Conservation (phyloP, 2,797 vertebrate genomes). For the Ctenosaura bakeri region DNA sequence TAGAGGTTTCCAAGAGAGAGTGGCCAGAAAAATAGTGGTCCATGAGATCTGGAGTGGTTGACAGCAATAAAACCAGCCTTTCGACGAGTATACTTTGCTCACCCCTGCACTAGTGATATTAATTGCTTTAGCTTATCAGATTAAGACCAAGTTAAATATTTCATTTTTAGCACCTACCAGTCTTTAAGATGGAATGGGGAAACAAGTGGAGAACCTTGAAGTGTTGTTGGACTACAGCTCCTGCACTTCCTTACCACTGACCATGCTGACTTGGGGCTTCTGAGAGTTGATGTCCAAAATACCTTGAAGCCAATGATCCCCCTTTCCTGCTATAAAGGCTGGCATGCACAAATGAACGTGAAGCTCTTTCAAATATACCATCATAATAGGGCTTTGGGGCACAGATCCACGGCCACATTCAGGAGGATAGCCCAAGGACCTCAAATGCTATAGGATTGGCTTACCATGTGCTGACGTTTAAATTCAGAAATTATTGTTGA, state of each 20-base stretch:
- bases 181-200: neutral
- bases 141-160: neutral
- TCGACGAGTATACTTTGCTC: too few relatives aligned
- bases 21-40: too few relatives aligned
- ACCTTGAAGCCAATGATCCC: neutral
- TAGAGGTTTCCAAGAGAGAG: too few relatives aligned
- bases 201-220: neutral
- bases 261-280: too few relatives aligned
- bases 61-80: too few relatives aligned
- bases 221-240: neutral
- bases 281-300: neutral
- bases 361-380: neutral
- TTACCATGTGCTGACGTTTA: neutral
- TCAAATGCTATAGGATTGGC: neutral
- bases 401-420: neutral
- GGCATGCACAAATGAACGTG: neutral
- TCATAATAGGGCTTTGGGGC: neutral
- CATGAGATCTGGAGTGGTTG: too few relatives aligned
- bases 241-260: too few relatives aligned
- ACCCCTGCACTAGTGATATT: too few relatives aligned
- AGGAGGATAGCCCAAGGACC: neutral
- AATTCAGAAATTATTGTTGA: neutral
- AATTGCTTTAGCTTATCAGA: neutral
- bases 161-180: neutral
- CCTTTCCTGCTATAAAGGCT: neutral